Conservation (phyloP, 2,113 vertebrate species). For the Pseudolaguvia tuberculata region DNA sequence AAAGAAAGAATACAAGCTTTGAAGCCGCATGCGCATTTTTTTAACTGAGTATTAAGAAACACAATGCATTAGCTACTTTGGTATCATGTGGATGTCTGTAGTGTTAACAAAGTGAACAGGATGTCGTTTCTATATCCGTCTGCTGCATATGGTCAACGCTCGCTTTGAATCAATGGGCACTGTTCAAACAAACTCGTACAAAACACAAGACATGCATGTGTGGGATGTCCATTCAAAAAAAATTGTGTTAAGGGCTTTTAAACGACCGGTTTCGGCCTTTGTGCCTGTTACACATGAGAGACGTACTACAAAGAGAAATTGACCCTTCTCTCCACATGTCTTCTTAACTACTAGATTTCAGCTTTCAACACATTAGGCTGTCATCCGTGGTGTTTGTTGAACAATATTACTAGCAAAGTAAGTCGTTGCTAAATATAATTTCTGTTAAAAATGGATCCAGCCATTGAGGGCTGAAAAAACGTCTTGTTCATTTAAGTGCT, state of each 20-base stretch:
- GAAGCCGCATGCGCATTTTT: slow-evolving; percentile 20
- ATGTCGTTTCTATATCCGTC: slow-evolving; percentile 35
- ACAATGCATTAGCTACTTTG: slow-evolving; percentile 44
- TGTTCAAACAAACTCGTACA: slow-evolving; percentile 35
- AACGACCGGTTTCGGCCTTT: slow-evolving; percentile 23
- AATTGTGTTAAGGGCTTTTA: slow-evolving; percentile 24
- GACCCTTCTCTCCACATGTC: background rate
- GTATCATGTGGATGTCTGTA: slow-evolving; percentile 32
- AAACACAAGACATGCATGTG: slow-evolving; percentile 25
- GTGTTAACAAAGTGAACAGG: slow-evolving; percentile 44
- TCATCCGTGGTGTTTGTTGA: background rate
- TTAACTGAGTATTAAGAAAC: slow-evolving; percentile 24
- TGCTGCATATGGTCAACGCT: slow-evolving; percentile 27
- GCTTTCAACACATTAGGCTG: background rate
- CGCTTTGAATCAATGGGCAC: slow-evolving; percentile 38
- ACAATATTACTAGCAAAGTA: background rate
- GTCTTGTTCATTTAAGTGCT: slow-evolving; percentile 3
- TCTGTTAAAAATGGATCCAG: background rate
- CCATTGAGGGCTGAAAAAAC: slow-evolving; percentile 4
- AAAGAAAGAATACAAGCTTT: slow-evolving; percentile 25
- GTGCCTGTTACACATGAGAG: slow-evolving; percentile 20
- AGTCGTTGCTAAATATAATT: background rate
- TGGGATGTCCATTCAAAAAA: slow-evolving; percentile 24
- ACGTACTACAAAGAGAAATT: slow-evolving; percentile 6
- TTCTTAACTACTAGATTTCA: background rate